Base-by-base conservation (phyloP, 2,797 vertebrate species). In the Parotocinclus haroldoi region DNA sequence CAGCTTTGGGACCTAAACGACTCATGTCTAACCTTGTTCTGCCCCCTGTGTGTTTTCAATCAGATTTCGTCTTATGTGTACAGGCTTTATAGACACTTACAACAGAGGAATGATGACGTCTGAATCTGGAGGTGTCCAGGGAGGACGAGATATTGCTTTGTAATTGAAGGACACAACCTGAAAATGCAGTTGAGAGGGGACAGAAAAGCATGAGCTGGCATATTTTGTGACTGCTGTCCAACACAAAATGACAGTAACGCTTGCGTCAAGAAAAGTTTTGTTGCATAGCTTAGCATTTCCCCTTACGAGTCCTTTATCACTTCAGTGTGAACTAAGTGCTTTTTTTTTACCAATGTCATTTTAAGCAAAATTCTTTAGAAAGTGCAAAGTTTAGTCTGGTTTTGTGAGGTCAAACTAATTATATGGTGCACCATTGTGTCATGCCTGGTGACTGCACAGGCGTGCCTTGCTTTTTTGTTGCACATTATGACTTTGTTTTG, bases 1-100 rank as follows among this genome's bases (percentile, higher is more conserved):
- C 54, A 66, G 63, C 71, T 75, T 83, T 73, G 62, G 18, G 18
- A 46, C n/a, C 27, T 45, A 49, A 61, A 54, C 49, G 53, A 54
- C 27, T 58, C 44, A 19, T 12, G 39, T 57, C 49, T 56, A 38
- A 66, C 38, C 9, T 55, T 50, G 27, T 40, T n/a, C 13, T 59
- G 71, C 68, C 65, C 65, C 63, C 52, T 45, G 37, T 58, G 18
- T 27, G 42, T 17, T 54, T 13, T 40, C 45, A 48, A 44, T 63
- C 58, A 59, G 63, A 73, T 61, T 58, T 64, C 63, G 58, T 75
- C 52, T 71, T 42, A 55, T 19, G 19, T 51, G 14, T 50, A 40
- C 69, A 56, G 53, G 44, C 62, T 69, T 50, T 65, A 46, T 11
- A 10, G 52, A 13, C 56, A 46, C 37, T 37, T 14, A 37, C 11